Conservation (phyloP, 2,888 invertebrate genomes). For the Ophion ventricosus region DNA sequence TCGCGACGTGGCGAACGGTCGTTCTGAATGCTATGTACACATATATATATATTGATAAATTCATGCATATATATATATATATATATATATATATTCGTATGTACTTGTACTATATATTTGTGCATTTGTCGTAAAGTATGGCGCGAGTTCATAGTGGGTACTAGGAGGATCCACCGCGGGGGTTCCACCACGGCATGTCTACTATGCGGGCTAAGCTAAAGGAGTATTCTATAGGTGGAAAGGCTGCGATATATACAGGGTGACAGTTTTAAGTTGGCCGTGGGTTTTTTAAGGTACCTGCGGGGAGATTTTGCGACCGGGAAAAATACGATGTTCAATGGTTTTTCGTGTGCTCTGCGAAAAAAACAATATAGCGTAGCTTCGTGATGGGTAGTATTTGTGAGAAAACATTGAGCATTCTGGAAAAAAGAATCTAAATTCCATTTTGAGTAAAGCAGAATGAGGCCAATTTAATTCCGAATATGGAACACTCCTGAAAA, state of each 20-base stretch:
- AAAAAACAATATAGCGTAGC: no score
- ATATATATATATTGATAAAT: background rate
- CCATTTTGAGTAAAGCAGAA: no score
- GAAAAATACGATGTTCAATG: background rate
- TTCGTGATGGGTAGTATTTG: no score
- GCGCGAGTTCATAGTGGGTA: slow-evolving; percentile 35
- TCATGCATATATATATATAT: background rate
- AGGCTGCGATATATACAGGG: slow-evolving; percentile 20
- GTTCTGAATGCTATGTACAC: slow-evolving; percentile 44
- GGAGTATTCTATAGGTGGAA: slow-evolving; percentile 56
- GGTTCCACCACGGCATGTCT: slow-evolving; percentile 61
- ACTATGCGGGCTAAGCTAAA: slow-evolving; percentile 61
- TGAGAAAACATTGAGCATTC: no score
- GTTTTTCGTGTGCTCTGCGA: no score
- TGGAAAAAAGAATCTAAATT: no score
- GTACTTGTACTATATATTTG: slow-evolving; percentile 29
- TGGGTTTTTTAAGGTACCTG: background rate
- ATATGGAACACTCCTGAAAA: no score
- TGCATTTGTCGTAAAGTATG: slow-evolving; percentile 68
- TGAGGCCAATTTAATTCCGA: no score
- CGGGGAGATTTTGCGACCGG: background rate
- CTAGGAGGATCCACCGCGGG: slow-evolving; percentile 68
- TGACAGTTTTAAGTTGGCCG: background rate
- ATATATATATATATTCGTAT: slow-evolving; percentile 17
- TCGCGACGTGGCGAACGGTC: slow-evolving; percentile 40